Base-by-base conservation (phyloP, 2,888 invertebrate species). In the Romanomermis culicivorax region DNA sequence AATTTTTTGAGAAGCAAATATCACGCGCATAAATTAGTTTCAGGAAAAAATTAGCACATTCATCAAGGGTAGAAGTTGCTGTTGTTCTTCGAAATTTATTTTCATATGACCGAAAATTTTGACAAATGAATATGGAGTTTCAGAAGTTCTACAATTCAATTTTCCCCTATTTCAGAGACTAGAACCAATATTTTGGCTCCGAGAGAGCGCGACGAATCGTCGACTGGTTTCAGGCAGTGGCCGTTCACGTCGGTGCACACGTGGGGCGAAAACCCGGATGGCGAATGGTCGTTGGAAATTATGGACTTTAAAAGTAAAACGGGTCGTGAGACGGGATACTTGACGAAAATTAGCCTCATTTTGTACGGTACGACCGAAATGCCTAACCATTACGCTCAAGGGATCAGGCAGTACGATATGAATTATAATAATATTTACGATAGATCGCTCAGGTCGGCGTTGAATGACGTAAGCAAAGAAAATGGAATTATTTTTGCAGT, bases 221-320 rank as follows among this genome's bases (percentile, higher is more conserved):
- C 68, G 0, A 71, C 74, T 7, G 87, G 86, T 2, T 86, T 87
- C 66, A 63, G 68, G 2, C 76, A 80, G 62, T 91, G 89, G 89
- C 80, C 79, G 4, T 80, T 91, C 64, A 82, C 82, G 77, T 84
- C 86, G 0, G 83, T 87, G 0, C 85, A 83, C 62, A 82, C 82
- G 1, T 91, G 89, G 89, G 87, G 85, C 1, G 89, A 89, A 70
- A 71, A 77, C 57, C 80, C 85, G 0, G 65, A 67, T 11, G 88
- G 88, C 1, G 64, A 55, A 43, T 72, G 73, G 73, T 62, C 54
- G 27, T 56, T 70, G 0, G 53, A 62, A 3, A 55, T 69, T 4
- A 24, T 56, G 2, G 59, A 61, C 36, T 14, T 45, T 42, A 58
- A 58, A 51, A 27, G 51, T 27, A 7, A 20, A 2, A 23, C 20